Evolutionary conservation across 2,888 invertebrate genomes (phyloP).

Genomic region (Anodontia alba): DNA sequence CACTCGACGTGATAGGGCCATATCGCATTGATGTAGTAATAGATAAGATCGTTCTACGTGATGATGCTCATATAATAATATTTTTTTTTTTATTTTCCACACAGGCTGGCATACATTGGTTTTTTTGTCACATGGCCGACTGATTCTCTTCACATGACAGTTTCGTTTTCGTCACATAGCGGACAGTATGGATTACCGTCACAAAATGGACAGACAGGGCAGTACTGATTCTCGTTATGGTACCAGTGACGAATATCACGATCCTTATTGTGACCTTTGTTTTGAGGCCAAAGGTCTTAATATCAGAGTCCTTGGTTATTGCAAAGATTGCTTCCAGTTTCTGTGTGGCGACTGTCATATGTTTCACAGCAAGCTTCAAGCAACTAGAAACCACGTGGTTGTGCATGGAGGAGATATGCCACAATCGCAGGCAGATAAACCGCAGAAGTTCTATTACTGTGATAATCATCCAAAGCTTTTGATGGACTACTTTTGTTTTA

Average conservation of each 20-base stretch:
- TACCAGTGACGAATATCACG: background rate
- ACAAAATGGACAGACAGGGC: no score
- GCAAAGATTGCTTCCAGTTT: background rate
- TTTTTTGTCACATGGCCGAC: no score
- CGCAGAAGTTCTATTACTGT: background rate
- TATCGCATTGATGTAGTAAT: no score
- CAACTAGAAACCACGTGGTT: background rate
- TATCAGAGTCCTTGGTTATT: background rate
- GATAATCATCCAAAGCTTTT: background rate
- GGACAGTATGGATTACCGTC: no score
- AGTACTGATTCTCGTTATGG: no score
- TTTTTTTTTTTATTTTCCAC: no score
- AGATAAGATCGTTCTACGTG: no score
- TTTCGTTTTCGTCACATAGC: no score
- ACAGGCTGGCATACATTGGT: no score
- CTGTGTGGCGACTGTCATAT: background rate
- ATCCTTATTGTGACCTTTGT: background rate
- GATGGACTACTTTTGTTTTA: background rate
- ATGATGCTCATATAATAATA: no score
- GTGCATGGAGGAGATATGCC: background rate
- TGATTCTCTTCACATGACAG: no score
- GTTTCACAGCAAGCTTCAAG: background rate
- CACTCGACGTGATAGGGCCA: no score
- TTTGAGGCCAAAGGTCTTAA: background rate
- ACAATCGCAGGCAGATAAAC: background rate